These are phyloP conservation scores for Tychaedon coryphoeus DNA, from an alignment of 2,113 vertebrate species.

Conservation along the genomic window DNA sequence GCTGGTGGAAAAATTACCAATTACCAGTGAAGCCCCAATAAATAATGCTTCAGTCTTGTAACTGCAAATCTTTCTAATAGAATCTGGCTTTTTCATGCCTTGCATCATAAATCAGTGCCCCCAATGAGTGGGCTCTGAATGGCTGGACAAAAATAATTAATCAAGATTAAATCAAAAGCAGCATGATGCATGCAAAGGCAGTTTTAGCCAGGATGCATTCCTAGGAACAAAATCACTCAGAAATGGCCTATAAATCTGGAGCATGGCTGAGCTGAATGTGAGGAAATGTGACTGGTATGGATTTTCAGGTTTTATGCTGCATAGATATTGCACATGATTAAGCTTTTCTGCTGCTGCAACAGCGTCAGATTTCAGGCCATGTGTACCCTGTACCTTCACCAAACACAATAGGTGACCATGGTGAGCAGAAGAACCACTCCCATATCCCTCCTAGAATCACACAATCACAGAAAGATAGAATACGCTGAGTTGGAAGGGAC, in stretches of 20 bases:
- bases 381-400: background rate
- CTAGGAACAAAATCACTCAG: background rate
- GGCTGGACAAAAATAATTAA: conserved; percentile 50
- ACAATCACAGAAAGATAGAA: background rate
- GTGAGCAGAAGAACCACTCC: background rate
- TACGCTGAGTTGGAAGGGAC: background rate
- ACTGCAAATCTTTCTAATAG: conserved; percentile 44
- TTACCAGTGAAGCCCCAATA: background rate
- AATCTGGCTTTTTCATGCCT: conserved; percentile 13
- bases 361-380: background rate
- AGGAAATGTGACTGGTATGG: background rate
- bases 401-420: fast-evolving
- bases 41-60: background rate
- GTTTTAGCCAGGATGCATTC: conserved; percentile 6
- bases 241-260: conserved; percentile 52
- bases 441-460: background rate
- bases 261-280: background rate
- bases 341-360: background rate
- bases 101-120: conserved; percentile 25
- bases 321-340: background rate
- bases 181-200: background rate
- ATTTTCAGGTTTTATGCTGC: conserved; percentile 22
- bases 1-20: background rate
- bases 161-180: conserved; percentile 53
- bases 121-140: background rate